These are phyloP conservation scores for Sphaeridia pumilis DNA, from an alignment of 2,888 invertebrate genomes.

Conservation along the genomic window DNA sequence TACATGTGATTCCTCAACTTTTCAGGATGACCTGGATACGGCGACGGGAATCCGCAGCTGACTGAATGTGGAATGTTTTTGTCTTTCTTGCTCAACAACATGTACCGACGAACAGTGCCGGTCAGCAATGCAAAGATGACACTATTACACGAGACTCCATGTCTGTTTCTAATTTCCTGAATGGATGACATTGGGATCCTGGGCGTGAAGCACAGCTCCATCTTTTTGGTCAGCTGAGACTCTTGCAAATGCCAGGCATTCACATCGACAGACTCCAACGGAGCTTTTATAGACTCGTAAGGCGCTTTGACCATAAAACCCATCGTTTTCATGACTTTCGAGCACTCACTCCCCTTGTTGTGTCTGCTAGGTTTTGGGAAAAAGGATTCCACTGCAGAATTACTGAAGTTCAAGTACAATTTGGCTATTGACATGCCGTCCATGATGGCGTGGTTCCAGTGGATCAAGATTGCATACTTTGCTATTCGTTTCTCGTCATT, in stretches of 20 bases:
- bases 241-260: constrained; percentile 14
- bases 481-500: background rate
- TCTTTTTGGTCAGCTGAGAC: constrained; percentile 13
- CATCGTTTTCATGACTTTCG: background rate
- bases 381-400: constrained; percentile 7
- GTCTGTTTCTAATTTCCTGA: constrained; percentile 7
- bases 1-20: constrained; percentile 18
- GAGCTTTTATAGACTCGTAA: constrained; percentile 10
- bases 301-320: constrained; percentile 12
- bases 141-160: constrained; percentile 12
- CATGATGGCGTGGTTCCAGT: constrained; percentile 14
- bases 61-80: constrained; percentile 7
- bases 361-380: constrained; percentile 8
- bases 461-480: constrained; percentile 10
- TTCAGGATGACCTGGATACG: constrained; percentile 15
- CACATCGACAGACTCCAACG: constrained; percentile 13
- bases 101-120: constrained; percentile 9
- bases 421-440: constrained; percentile 13
- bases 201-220: constrained; percentile 11
- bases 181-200: constrained; percentile 8
- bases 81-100: constrained; percentile 9
- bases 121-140: constrained; percentile 12
- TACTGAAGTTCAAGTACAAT: constrained; percentile 13
- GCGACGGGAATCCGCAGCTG: constrained; percentile 14
- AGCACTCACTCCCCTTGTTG: background rate